Percentiles rank a stretch among this genome's conserved stretches.
Conservation (phyloP, 37 sponge, comb jelly and placozoan species). For the Hexactinellida sp. region DNA sequence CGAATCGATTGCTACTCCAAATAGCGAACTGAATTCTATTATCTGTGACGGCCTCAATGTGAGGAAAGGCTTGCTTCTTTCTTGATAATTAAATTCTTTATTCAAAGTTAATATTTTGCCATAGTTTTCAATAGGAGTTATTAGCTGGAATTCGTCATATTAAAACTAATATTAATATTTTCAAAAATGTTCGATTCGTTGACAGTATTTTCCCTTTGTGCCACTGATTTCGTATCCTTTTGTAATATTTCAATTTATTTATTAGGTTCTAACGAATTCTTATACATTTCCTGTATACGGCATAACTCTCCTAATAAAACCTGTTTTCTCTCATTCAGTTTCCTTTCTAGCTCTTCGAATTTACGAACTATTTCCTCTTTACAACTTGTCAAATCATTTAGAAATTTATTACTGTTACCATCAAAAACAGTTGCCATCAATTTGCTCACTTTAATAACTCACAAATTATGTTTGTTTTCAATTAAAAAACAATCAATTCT, state of each 20-base stretch:
- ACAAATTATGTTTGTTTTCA: too few relatives aligned
- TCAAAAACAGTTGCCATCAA: not conserved
- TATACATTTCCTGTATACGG: not conserved
- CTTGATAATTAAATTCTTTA: not conserved
- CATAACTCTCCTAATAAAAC: not conserved
- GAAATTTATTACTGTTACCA: not conserved
- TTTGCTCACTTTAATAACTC: too few relatives aligned
- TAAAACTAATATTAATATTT: not conserved
- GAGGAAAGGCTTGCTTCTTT: not conserved
- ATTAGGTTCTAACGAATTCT: not conserved
- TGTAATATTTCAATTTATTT: not conserved
- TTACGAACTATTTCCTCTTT: constrained; percentile 3
- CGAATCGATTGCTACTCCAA: not conserved
- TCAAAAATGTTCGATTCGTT: too few relatives aligned
- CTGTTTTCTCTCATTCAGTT: not conserved
- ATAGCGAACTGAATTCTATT: not conserved
- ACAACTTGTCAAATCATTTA: not conserved
- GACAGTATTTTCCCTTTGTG: not conserved
- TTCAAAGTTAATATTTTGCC: not conserved
- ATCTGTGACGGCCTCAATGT: not conserved
- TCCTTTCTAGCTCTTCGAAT: constrained; percentile 7
- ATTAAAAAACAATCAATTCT: too few relatives aligned
- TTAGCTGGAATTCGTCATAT: not conserved
- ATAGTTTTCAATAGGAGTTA: not conserved
- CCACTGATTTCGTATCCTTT: not conserved